These are phyloP conservation scores for Tenebrosternarchus preto DNA, from an alignment of 2,113 vertebrate genomes.

Conservation along the genomic window DNA sequence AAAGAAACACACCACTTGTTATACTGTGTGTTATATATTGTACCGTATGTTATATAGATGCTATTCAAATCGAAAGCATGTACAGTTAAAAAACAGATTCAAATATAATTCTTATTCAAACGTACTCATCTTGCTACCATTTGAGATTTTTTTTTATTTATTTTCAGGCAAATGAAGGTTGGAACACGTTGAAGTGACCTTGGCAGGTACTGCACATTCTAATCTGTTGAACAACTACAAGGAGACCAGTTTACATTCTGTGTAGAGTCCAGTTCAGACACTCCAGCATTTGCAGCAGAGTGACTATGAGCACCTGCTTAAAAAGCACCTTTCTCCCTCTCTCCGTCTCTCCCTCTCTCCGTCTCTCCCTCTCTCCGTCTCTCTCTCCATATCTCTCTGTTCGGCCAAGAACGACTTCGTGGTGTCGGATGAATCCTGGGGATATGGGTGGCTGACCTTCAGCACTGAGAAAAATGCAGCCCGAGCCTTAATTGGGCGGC, in stretches of 20 bases:
- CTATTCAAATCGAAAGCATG: neutral
- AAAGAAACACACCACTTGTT: no score
- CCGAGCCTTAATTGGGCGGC: constrained; percentile 30
- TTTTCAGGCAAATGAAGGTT: neutral
- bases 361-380: neutral
- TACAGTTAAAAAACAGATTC: neutral
- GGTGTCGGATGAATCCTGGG: constrained; percentile 13
- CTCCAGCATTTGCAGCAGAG: neutral
- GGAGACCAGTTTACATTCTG: neutral
- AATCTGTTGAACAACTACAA: neutral
- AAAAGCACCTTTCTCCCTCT: neutral
- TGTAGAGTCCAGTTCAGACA: neutral
- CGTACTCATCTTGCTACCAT: neutral
- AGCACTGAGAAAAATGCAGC: constrained; percentile 31
- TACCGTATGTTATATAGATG: neutral
- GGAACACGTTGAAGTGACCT: neutral
- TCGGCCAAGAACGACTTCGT: neutral
- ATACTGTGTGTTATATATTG: no score
- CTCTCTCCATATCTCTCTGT: neutral
- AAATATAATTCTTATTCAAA: neutral
- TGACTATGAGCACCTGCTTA: neutral
- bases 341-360: neutral
- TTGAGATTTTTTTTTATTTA: neutral
- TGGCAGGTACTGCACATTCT: neutral
- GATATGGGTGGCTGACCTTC: constrained; percentile 42